These are phyloP conservation scores for Lycaon pictus DNA, from an alignment of 2,113 vertebrate species.

Conservation along the genomic window DNA sequence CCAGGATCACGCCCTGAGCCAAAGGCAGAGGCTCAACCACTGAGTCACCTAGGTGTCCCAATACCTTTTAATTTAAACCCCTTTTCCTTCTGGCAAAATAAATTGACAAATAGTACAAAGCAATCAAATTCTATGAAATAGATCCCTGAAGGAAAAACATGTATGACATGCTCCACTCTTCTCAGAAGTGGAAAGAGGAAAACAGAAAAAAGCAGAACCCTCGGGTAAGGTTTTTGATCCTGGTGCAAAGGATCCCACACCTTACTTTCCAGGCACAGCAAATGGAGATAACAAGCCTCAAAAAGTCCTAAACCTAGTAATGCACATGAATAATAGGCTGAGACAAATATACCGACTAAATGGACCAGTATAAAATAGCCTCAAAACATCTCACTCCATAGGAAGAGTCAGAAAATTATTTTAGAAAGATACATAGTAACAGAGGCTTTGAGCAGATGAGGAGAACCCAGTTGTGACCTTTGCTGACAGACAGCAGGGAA, in stretches of 20 bases:
- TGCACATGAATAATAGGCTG: not conserved
- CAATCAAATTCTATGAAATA: not conserved
- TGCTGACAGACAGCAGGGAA: not conserved
- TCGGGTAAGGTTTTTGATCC: not conserved
- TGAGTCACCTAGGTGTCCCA: not conserved
- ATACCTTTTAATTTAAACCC: not conserved
- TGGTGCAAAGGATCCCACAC: not conserved
- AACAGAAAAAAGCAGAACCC: not conserved
- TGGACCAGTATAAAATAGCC: not conserved
- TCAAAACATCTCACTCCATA: not conserved
- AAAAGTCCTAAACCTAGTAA: not conserved
- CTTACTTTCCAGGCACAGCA: not conserved
- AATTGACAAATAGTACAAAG: not conserved
- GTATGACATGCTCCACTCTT: not conserved
- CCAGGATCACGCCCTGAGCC: too few relatives aligned
- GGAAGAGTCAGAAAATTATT: not conserved
- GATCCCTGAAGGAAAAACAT: not conserved
- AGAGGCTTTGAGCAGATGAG: not conserved
- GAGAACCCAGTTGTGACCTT: not conserved
- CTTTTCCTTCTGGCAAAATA: conserved; percentile 2
- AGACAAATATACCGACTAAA: not conserved
- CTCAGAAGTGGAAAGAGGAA: not conserved
- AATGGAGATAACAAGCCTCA: not conserved
- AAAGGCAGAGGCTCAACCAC: too few relatives aligned
- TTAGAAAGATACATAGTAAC: not conserved